phyloP scores from a whole-genome alignment of 2,797 vertebrate species.

The Bradypodion ventrale region DNA sequence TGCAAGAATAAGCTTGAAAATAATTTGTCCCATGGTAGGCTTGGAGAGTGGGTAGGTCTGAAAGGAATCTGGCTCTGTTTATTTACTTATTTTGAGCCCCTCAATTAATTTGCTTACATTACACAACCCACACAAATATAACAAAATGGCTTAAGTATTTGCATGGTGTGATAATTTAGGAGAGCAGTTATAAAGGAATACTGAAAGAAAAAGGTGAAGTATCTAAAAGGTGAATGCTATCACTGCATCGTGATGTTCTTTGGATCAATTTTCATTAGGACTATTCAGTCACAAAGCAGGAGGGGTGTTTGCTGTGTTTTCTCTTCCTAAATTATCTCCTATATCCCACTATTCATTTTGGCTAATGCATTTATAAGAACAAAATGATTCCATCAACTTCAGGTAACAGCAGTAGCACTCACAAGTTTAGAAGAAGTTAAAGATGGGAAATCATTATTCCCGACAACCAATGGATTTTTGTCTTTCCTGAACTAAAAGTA shows the following conservation, averaged over 20 bases:
- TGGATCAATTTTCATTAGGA: background rate
- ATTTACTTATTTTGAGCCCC: background rate
- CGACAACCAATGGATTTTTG: background rate
- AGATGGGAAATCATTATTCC: background rate
- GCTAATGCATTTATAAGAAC: background rate
- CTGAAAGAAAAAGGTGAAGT: background rate
- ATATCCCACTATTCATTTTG: background rate
- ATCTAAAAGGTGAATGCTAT: background rate
- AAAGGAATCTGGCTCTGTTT: too few relatives aligned
- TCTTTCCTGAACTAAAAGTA: too few relatives aligned
- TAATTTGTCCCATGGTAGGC: too few relatives aligned
- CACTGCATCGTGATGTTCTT: background rate
- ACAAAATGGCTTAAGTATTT: background rate
- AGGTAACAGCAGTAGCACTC: background rate
- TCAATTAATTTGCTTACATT: background rate
- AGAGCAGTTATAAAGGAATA: too few relatives aligned
- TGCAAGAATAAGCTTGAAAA: too few relatives aligned
- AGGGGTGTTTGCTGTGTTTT: background rate
- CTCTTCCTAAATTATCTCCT: constrained; percentile 8
- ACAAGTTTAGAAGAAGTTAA: too few relatives aligned
- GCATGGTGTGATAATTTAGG: too few relatives aligned
- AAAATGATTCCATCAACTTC: background rate
- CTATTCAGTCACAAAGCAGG: background rate
- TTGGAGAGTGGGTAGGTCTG: too few relatives aligned
- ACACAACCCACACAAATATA: background rate